These are phyloP conservation scores for Ophonus ardosiacus DNA, from an alignment of 2,888 invertebrate genomes.

Conservation along the genomic window DNA sequence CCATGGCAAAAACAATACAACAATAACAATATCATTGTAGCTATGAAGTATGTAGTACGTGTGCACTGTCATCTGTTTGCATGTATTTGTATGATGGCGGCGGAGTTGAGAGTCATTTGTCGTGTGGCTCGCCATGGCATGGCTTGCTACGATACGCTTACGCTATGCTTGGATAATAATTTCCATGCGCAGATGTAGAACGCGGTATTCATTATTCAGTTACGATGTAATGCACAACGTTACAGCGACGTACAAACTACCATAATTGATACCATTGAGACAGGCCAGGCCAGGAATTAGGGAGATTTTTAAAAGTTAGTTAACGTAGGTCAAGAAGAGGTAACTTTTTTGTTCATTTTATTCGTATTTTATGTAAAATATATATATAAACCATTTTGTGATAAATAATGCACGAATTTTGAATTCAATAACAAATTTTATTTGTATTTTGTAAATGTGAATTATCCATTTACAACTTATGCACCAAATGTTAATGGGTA, in stretches of 20 bases:
- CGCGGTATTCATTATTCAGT: constrained; percentile 50
- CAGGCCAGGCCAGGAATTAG: background rate
- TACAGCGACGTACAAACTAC: constrained; percentile 40
- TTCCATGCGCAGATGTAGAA: constrained; percentile 51
- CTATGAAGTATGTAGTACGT: background rate
- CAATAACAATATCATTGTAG: background rate
- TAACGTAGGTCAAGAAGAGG: too few species aligned
- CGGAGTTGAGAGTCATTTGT: constrained; percentile 7
- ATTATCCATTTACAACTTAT: too few species aligned
- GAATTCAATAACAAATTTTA: too few species aligned
- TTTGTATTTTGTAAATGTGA: too few species aligned
- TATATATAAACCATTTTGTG: too few species aligned
- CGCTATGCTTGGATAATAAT: constrained; percentile 27
- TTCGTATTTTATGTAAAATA: too few species aligned
- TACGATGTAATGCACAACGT: constrained; percentile 47
- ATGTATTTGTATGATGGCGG: background rate
- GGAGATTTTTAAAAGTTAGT: background rate
- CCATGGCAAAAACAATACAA: background rate
- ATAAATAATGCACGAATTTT: too few species aligned
- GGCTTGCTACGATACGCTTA: background rate
- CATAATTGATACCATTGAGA: constrained; percentile 52
- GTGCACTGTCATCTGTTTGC: background rate
- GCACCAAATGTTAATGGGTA: too few species aligned
- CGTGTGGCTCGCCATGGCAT: background rate
- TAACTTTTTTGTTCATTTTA: too few species aligned